Conservation (phyloP, 2,797 vertebrate species). For the Acanthurus tractus region DNA sequence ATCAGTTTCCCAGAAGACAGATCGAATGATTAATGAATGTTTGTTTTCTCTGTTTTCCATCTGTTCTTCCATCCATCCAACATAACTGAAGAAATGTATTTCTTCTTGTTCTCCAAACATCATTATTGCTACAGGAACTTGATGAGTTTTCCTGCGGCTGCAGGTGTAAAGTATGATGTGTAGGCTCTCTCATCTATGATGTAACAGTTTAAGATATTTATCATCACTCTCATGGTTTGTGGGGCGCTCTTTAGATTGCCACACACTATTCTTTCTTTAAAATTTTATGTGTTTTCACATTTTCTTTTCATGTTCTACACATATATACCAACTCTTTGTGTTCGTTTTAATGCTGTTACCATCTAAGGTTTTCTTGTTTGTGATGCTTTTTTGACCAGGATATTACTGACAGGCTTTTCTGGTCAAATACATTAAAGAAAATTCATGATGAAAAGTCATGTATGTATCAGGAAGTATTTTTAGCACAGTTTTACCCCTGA, state of each 20-base stretch:
- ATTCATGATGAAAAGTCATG: too few relatives aligned
- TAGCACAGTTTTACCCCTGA: too few relatives aligned
- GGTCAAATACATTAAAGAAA: too few relatives aligned
- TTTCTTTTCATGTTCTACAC: too few relatives aligned
- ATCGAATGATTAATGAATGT: too few relatives aligned
- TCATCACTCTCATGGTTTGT: background rate
- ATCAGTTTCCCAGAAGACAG: background rate
- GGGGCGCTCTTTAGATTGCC: background rate
- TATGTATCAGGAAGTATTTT: too few relatives aligned
- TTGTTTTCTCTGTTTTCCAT: background rate
- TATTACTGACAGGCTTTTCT: too few relatives aligned
- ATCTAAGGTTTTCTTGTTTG: too few relatives aligned
- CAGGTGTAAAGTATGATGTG: background rate
- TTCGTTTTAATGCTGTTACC: too few relatives aligned
- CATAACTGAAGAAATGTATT: too few relatives aligned
- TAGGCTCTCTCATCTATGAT: background rate
- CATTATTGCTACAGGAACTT: background rate
- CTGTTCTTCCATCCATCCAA: background rate
- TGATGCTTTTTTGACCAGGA: too few relatives aligned
- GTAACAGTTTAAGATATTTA: background rate
- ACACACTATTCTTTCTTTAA: background rate
- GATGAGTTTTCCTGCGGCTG: background rate
- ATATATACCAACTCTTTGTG: too few relatives aligned
- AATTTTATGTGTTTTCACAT: background rate
- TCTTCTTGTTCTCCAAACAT: background rate